Evolutionary conservation across 1,140 invertebrate species (phyloP), one percentile per base, ranked within the genome.

Genomic region (Wiebesia pumilae): DNA sequence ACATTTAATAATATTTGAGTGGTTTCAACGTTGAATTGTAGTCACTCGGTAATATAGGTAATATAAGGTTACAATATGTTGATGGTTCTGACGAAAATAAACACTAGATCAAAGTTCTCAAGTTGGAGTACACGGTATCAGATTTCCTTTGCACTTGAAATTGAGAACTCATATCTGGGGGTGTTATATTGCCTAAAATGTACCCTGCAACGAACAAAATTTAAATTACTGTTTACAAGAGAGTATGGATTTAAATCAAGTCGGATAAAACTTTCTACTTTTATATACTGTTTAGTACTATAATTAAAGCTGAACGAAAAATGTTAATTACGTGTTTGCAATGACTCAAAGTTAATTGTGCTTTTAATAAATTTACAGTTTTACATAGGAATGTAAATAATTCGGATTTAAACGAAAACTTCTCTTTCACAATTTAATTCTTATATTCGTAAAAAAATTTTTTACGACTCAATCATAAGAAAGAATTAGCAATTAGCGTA

Each of bases 81-180:
- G 62, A 33, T 54, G n/a, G 7, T 40, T 54, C 6, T 19, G 9
- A 19, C 54, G 58, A n/a, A 51, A 77, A 77, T 54, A 38, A 73
- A 77, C 54, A 77, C 21, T 51, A 58, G 83, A 84, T 84, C 54
- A 58, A 78, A 83, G 67, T 54, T 84, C 83, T 54, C 21, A 47
- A 78, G 73, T 78, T 65, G 51, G 67, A 78, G 54, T 58, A 21
- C 24, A 10, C 14, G 82, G 82, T 78, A 84, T 84, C 54, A 47
- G 73, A 65, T 84, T 84, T 24, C 73, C 73, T 65, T 84, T 78
- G 73, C 58, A 73, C 54, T 67, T 1, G 58, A 30, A 84, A 35
- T 35, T 83, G 24, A 33, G 24, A 27, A 38, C 30, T 38, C 10
- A 47, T 47, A n/a, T n/a, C 33, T 47, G 65, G 40, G 33, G 24